Evolutionary conservation across 2,797 vertebrate genomes (phyloP), one percentile per base, ranked within the genome.

Genomic region (Mormyrops attenuatus): DNA sequence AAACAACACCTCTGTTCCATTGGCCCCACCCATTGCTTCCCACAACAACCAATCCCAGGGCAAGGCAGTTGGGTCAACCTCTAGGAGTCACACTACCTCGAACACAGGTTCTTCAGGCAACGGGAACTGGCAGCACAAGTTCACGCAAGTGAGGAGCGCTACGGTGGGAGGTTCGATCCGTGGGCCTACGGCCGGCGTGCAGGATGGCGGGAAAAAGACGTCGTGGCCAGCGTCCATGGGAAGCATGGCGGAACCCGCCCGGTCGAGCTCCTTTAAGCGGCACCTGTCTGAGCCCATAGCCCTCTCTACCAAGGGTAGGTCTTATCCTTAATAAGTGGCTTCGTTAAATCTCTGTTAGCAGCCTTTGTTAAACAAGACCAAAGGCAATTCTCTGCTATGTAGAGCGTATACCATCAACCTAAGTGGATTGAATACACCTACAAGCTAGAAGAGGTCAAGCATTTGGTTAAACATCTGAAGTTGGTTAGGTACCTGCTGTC

Each of bases 61-160:
- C 30, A 47, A 50, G 77, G 87, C 92, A 91, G 92, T 90, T 6
- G 90, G 60, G 9, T 30, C 91, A 90, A 90, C 41, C 69, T 0
- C 60, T 85, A 3, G 7, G 34, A 6, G 17, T 87, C 0, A 49
- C 60, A 66, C 60, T 66, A 22, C 85, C n/a, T 52, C 3, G 13
- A 3, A 15, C 90, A 66, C 7, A 91, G 2, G 55, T 20, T 93
- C 90, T 38, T 93, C 93, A 6, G 91, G n/a, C 88, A 90, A 38
- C 1, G 2, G 2, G 60, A 89, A 90, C 89, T 80, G 85, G 80
- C 90, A 95, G 89, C 96, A 95, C 44, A 95, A 93, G 8, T 97
- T 97, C 80, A 94, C 92, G 88, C 95, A 93, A 88, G 73, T 92
- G 1, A 94, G 90, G 90, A 92, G 0, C 92, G 77, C 90, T 30